phyloP scores from a whole-genome alignment of 2,113 vertebrate genomes.

The Pantherophis guttatus region DNA sequence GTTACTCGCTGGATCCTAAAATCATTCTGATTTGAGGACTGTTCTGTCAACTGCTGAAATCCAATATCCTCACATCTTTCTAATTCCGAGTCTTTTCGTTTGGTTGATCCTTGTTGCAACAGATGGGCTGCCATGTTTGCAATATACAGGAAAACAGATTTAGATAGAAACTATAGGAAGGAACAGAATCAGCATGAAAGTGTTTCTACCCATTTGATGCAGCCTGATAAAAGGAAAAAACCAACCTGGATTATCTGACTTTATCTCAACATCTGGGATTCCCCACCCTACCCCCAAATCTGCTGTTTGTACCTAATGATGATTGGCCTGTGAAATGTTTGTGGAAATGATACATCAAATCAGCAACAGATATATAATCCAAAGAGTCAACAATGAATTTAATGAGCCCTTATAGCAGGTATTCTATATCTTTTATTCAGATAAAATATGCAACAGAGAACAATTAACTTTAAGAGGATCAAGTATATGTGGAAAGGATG shows the following conservation, averaged over 20 bases:
- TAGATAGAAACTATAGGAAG: not conserved
- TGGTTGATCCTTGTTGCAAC: not conserved
- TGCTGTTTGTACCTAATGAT: not conserved
- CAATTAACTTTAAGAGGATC: conserved; percentile 79
- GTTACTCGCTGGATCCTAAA: not conserved
- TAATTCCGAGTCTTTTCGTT: not conserved
- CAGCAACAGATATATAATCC: conserved; percentile 18
- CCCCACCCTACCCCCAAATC: not conserved
- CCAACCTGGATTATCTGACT: not conserved
- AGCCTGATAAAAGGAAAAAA: not conserved
- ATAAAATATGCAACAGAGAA: conserved; percentile 63
- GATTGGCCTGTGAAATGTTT: not conserved
- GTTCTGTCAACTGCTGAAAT: not conserved
- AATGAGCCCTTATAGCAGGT: conserved; percentile 63
- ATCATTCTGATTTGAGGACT: not conserved
- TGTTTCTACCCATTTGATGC: not conserved
- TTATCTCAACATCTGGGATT: not conserved
- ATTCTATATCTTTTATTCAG: conserved; percentile 64
- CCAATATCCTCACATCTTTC: not conserved
- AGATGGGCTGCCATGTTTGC: not conserved
- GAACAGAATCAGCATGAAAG: not conserved
- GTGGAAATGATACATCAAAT: not conserved
- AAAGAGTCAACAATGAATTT: conserved; percentile 55
- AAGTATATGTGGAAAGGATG: conserved; percentile 71
- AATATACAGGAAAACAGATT: not conserved